Conservation (phyloP, 2,888 invertebrate genomes). For the Notodonta ziczac region DNA sequence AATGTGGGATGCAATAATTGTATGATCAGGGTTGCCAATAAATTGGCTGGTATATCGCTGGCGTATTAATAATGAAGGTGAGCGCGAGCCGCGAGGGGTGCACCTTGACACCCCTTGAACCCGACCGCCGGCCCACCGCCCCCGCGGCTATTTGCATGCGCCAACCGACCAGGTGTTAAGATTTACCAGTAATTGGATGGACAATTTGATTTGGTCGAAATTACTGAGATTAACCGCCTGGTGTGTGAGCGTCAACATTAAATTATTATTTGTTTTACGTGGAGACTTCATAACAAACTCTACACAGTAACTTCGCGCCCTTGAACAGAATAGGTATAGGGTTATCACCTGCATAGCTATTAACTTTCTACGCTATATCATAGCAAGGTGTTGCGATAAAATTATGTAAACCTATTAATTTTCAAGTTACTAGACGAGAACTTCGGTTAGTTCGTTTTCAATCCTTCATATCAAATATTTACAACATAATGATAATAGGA, state of each 20-base stretch:
- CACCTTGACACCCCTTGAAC: conserved; percentile 62
- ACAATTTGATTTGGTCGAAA: conserved; percentile 41
- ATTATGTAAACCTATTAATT: no score
- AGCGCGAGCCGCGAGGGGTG: conserved; percentile 38
- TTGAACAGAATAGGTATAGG: no score
- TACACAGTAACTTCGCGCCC: no score
- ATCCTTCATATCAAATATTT: conserved; percentile 10
- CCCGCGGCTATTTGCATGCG: conserved; percentile 45
- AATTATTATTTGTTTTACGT: background rate
- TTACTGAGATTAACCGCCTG: conserved; percentile 22
- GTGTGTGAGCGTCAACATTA: conserved; percentile 17
- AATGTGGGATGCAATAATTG: conserved; percentile 10
- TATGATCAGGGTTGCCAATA: conserved; percentile 21
- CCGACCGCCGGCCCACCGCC: conserved; percentile 33
- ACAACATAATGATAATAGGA: background rate
- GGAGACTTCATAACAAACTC: no score
- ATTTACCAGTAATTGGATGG: conserved; percentile 48
- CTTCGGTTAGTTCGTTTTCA: no score
- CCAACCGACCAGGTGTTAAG: conserved; percentile 48
- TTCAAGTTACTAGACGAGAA: no score
- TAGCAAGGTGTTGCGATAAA: no score
- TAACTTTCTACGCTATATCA: no score
- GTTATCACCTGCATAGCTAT: no score
- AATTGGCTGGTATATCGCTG: conserved; percentile 37
- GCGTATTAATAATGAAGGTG: conserved; percentile 59